Evolutionary conservation across 2,888 invertebrate species (phyloP).

Genomic region (Aphrophora alni): DNA sequence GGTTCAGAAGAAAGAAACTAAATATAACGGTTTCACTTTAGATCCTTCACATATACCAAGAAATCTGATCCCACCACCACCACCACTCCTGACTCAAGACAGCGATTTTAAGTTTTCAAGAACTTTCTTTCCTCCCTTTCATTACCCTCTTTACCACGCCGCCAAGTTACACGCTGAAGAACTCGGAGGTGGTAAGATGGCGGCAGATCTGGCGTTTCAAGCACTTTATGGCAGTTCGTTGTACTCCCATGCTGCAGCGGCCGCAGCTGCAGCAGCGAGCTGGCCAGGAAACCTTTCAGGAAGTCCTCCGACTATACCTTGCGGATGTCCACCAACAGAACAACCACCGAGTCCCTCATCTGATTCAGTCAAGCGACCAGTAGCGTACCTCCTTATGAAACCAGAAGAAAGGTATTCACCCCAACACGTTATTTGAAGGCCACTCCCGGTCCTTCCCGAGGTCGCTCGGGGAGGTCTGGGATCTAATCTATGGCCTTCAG

Average conservation of each 20-base stretch:
- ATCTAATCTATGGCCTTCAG: conserved; percentile 59
- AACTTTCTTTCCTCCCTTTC: conserved; percentile 72
- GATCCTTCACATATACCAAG: conserved; percentile 58
- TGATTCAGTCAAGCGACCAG: conserved; percentile 60
- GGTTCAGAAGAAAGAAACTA: conserved; percentile 76
- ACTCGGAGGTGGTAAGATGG: conserved; percentile 56
- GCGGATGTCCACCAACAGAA: conserved; percentile 51
- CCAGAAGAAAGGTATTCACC: conserved; percentile 55
- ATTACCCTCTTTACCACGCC: conserved; percentile 67
- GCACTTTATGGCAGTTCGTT: conserved; percentile 65
- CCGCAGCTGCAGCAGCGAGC: conserved; percentile 55
- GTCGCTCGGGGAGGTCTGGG: conserved; percentile 60
- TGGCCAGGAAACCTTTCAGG: conserved; percentile 59
- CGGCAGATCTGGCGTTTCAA: conserved; percentile 72
- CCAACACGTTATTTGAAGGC: conserved; percentile 81
- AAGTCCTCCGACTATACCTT: conserved; percentile 55
- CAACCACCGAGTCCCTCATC: conserved; percentile 55
- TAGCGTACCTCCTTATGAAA: conserved; percentile 62
- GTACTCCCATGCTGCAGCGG: conserved; percentile 59
- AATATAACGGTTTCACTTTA: conserved; percentile 53
- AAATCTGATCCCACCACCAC: conserved; percentile 61
- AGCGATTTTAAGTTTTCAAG: conserved; percentile 71
- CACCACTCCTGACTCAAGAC: conserved; percentile 54
- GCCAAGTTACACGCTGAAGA: conserved; percentile 48
- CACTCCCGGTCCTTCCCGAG: conserved; percentile 81